phyloP scores from a whole-genome alignment of 2,888 invertebrate species.

The Scelioninae gen. 1 region DNA sequence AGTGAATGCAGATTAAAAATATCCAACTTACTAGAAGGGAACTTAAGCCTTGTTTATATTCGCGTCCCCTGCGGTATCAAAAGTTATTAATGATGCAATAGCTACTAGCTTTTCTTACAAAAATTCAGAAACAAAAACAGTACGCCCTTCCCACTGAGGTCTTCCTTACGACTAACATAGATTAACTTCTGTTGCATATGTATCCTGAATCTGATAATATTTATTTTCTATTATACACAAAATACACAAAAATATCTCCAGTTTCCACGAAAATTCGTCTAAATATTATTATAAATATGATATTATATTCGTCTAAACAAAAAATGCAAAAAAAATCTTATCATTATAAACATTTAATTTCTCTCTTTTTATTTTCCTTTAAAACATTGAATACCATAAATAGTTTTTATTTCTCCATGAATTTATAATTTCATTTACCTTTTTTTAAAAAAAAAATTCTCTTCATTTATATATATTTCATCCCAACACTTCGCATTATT shows the following conservation, averaged over 20 bases:
- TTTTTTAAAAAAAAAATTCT: too few relatives aligned
- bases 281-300: too few relatives aligned
- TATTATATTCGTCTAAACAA: too few relatives aligned
- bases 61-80: slow-evolving; percentile 1
- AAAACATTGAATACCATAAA: too few relatives aligned
- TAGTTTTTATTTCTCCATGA: too few relatives aligned
- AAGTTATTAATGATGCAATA: slow-evolving; percentile 12
- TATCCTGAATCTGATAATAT: not conserved
- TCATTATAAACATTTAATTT: too few relatives aligned
- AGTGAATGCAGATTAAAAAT: slow-evolving; percentile 9
- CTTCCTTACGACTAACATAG: not conserved
- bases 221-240: slow-evolving; percentile 4
- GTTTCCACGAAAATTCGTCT: not conserved
- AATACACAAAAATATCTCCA: not conserved
- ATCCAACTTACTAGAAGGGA: not conserved
- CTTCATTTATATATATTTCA: too few relatives aligned
- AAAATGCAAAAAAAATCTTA: not conserved
- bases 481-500: too few relatives aligned
- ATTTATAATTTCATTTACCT: too few relatives aligned
- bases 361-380: too few relatives aligned
- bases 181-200: not conserved
- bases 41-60: slow-evolving; percentile 11
- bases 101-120: slow-evolving; percentile 2
- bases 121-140: slow-evolving; percentile 4
- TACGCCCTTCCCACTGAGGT: not conserved